Percentiles rank a stretch among this genome's conserved stretches.
These are phyloP conservation scores for Conus canariensis DNA, from an alignment of 2,888 invertebrate species.

Conservation along the genomic window DNA sequence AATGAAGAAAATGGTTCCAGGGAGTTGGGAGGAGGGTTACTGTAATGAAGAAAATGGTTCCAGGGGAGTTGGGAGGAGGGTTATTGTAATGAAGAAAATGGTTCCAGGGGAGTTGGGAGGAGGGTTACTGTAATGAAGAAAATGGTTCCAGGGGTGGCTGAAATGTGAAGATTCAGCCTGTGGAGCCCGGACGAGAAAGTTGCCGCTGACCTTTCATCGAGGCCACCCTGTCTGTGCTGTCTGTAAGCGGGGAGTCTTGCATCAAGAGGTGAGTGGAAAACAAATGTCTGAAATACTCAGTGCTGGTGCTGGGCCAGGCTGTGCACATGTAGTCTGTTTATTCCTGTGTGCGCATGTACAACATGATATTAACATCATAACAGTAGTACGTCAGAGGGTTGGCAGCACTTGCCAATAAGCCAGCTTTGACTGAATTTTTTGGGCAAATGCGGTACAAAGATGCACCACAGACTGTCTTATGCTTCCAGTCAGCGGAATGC, in stretches of 20 bases:
- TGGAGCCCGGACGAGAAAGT: slow-evolving; percentile 84
- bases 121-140: too few species aligned
- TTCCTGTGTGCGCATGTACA: background rate
- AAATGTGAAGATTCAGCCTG: slow-evolving; percentile 95
- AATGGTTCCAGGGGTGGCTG: slow-evolving; percentile 83
- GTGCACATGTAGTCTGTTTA: too few species aligned
- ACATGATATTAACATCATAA: too few species aligned
- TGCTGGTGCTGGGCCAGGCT: too few species aligned
- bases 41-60: background rate
- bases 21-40: slow-evolving; percentile 78
- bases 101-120: slow-evolving; percentile 78
- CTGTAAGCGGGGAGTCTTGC: slow-evolving; percentile 88
- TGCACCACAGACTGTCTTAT: too few species aligned
- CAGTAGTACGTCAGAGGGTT: too few species aligned
- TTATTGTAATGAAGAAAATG: too few species aligned
- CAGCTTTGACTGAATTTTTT: too few species aligned
- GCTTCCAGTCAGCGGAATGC: too few species aligned
- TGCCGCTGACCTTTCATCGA: slow-evolving; percentile 82
- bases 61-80: slow-evolving; percentile 80
- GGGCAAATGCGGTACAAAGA: too few species aligned
- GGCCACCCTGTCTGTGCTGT: slow-evolving; percentile 86
- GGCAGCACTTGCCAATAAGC: too few species aligned
- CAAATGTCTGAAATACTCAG: too few species aligned
- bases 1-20: slow-evolving; percentile 60
- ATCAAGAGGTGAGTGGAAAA: slow-evolving; percentile 80